phyloP scores from a whole-genome alignment of 2,113 vertebrate species.

The Trochalopteron elliotii region DNA sequence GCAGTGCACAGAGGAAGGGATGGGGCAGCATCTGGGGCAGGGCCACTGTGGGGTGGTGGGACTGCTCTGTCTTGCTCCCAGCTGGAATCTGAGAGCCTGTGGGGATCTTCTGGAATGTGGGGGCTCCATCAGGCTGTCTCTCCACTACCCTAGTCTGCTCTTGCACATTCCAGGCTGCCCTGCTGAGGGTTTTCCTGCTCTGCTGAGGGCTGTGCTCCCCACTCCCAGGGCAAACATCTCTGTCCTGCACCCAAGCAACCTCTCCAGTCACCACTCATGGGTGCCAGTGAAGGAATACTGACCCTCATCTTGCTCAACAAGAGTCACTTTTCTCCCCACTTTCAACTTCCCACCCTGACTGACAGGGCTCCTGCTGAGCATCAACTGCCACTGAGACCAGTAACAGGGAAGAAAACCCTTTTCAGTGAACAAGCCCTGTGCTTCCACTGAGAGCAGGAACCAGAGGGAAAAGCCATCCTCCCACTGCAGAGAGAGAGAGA shows the following conservation, averaged over 20 bases:
- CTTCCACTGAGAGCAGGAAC: not conserved
- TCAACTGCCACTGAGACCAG: accelerated
- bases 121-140: not conserved
- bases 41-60: too few species aligned
- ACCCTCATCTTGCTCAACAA: not conserved
- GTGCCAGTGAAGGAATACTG: not conserved
- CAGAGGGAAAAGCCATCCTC: not conserved
- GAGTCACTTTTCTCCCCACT: not conserved
- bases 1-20: not conserved
- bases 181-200: not conserved
- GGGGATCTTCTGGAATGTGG: not conserved
- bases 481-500: not conserved
- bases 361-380: not conserved
- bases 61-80: not conserved
- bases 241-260: accelerated
- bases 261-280: not conserved
- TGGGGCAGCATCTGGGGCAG: not conserved
- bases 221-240: not conserved
- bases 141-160: not conserved
- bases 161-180: not conserved
- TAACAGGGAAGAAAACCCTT: not conserved
- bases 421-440: not conserved
- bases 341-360: not conserved
- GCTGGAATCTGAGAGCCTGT: not conserved
- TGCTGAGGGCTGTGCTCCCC: not conserved